Base-by-base conservation (phyloP, 1,140 invertebrate species). In the Onthophagus taurus region DNA sequence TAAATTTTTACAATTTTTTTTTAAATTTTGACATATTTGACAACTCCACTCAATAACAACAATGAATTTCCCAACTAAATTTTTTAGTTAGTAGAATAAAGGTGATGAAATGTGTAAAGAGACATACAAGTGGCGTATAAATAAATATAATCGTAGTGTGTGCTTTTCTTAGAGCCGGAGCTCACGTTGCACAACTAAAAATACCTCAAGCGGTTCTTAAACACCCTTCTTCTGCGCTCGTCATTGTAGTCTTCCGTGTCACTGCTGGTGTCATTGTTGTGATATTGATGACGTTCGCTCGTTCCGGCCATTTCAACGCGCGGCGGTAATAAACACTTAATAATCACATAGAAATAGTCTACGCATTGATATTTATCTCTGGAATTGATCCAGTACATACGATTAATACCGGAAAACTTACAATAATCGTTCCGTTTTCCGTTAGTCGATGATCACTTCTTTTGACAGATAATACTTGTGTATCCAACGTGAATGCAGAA, bases 231-330 rank as follows among this genome's bases (percentile, higher is more conserved):
- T 51, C 76, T 67, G 44, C 74, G 66, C 52, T 78, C 75, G 51
- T 80, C 78, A 48, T 76, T 71, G 54, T 76, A 79, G 62, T 82
- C 79, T 56, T 82, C 77, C n/a, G 76, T 79, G 55, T 80, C 78
- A 55, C 78, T 81, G 61, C 80, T 81, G 26, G 78, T 79, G 48
- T 79, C 77, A 58, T 77, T 63, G 33, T 43, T 44, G 29, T 55
- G 57, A 39, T 59, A 58, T 30, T 43, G 42, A 42, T 63, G 58
- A 41, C 59, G 56, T 48, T 64, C 57, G 45, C 50, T 55, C 12
- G 58, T 46, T 39, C 60, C 57, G 47, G 61, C 60, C 61, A 64
- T 64, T 58, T 57, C 49, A 6, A 57, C 48, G 31, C 44, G 39
- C 13, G 58, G 52, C 13, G 58, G 52, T 45, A 60, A 38, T 38